Evolutionary conservation across 2,113 vertebrate species (phyloP).

Genomic region (Lagopus muta): DNA sequence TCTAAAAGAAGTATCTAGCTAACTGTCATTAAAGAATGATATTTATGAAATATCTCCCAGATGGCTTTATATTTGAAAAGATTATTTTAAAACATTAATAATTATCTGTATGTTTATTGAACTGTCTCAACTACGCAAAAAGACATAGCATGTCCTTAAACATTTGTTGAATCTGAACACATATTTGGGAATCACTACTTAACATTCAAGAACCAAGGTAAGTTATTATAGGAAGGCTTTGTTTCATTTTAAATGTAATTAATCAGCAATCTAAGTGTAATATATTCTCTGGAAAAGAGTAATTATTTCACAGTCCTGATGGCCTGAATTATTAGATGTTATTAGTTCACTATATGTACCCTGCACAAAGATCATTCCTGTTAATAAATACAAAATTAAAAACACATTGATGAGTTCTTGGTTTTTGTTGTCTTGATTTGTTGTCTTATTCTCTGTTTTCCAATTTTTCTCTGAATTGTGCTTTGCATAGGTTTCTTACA

Average conservation of each 20-base stretch:
- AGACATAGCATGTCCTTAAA: constrained; percentile 14
- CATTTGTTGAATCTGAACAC: background rate
- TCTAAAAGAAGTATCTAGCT: constrained; percentile 16
- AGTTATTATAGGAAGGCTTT: background rate
- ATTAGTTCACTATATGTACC: background rate
- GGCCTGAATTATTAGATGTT: background rate
- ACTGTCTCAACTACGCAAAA: constrained; percentile 1
- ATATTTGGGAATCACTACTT: background rate
- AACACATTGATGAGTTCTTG: background rate
- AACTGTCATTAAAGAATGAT: background rate
- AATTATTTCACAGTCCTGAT: background rate
- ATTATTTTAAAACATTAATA: background rate
- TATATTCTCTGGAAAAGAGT: background rate
- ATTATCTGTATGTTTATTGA: constrained; percentile 41
- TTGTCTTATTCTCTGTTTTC: background rate
- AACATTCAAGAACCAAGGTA: background rate
- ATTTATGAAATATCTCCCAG: background rate
- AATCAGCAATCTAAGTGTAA: background rate
- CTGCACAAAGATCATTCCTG: background rate
- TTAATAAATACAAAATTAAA: background rate
- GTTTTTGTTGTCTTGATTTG: background rate
- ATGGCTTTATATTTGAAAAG: background rate
- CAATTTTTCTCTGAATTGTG: background rate
- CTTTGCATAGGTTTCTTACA: background rate
- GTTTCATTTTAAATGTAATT: background rate